phyloP scores from a whole-genome alignment of 2,888 invertebrate species.

The Rhyacophila evoluta region DNA sequence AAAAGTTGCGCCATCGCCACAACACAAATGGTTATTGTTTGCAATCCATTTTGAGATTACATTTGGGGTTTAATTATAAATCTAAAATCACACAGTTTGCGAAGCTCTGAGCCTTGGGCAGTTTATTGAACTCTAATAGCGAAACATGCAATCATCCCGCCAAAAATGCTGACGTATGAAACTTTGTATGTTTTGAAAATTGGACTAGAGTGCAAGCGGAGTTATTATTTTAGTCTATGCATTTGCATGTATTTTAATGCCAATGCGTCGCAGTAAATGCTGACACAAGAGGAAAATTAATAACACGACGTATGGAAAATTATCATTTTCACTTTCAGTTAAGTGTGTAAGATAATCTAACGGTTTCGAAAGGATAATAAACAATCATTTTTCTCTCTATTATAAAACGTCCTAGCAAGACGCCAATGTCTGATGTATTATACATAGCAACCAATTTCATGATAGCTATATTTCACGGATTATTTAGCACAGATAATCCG shows the following conservation, averaged over 20 bases:
- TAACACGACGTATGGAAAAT: neutral
- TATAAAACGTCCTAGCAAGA: too few relatives aligned
- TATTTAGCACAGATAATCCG: too few relatives aligned
- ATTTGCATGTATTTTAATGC: neutral
- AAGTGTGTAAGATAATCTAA: neutral
- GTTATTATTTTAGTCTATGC: neutral
- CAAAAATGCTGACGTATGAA: slow-evolving; percentile 22
- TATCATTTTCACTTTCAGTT: slow-evolving; percentile 10
- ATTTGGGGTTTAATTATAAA: too few relatives aligned
- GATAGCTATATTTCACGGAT: too few relatives aligned
- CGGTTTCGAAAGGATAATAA: too few relatives aligned
- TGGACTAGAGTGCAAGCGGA: neutral
- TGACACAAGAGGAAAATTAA: neutral
- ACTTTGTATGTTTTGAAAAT: neutral
- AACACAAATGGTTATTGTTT: too few relatives aligned
- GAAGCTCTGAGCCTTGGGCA: neutral
- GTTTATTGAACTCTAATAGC: neutral
- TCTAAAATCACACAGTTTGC: neutral
- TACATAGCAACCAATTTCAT: too few relatives aligned
- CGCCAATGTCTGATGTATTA: too few relatives aligned
- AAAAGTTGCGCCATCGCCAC: too few relatives aligned
- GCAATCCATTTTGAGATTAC: too few relatives aligned
- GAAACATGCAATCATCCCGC: neutral
- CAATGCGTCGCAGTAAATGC: neutral
- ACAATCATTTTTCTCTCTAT: too few relatives aligned